A percentile compares a stretch with the other conserved stretches of the same genome.
Conservation (phyloP, 2,888 invertebrate genomes). For the Agonum fuliginosum region DNA sequence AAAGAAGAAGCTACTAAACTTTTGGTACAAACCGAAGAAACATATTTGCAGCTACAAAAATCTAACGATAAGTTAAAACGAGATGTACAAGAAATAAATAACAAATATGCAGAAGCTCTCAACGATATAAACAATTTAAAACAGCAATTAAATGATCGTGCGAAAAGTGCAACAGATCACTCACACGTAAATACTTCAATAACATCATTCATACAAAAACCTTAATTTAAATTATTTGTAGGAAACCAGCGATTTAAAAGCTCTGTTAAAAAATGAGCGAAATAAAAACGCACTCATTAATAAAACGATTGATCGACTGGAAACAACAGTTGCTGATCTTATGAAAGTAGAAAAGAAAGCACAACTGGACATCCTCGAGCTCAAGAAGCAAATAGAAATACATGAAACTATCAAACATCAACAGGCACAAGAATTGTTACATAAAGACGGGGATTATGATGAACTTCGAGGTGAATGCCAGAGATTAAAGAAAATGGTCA, state of each 20-base stretch:
- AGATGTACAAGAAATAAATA: not conserved
- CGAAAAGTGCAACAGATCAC: not conserved
- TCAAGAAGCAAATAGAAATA: conserved; percentile 4
- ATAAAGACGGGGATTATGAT: not conserved
- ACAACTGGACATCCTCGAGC: conserved; percentile 8
- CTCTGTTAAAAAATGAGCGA: conserved; percentile 17
- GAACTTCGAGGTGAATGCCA: conserved; percentile 14
- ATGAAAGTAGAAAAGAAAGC: conserved; percentile 20
- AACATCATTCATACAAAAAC: no score
- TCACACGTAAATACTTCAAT: not conserved
- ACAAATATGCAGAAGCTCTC: conserved; percentile 9
- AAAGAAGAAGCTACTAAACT: conserved; percentile 3
- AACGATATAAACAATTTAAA: conserved; percentile 26
- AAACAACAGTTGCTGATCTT: conserved; percentile 29
- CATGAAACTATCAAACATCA: not conserved
- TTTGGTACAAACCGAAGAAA: conserved; percentile 21
- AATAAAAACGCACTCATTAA: conserved; percentile 27
- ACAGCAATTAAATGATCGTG: not conserved
- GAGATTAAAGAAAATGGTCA: not conserved
- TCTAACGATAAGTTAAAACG: conserved; percentile 19
- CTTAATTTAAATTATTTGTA: conserved; percentile 2
- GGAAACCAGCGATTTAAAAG: conserved; percentile 33
- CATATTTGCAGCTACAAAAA: conserved; percentile 10
- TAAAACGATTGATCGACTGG: conserved; percentile 23
- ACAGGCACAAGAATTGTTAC: not conserved